These are phyloP conservation scores for Palythoa caribaeorum DNA, from an alignment of 92 coral and sea anemone genomes.

Conservation along the genomic window DNA sequence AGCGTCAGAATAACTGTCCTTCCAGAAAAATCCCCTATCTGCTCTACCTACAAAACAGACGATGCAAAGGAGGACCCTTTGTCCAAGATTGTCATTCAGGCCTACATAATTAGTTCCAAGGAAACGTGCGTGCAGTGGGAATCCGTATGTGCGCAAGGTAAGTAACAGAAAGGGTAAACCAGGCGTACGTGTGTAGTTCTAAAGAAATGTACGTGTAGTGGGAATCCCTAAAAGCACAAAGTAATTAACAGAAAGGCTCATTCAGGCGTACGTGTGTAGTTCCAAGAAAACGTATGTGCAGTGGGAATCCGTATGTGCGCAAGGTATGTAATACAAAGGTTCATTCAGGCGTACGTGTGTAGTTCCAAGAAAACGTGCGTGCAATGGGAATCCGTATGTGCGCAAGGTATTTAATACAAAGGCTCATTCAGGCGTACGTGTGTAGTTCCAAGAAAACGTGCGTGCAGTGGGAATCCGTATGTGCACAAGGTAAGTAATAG, in stretches of 20 bases:
- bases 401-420: too few species aligned
- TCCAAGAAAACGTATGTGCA: too few species aligned
- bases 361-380: too few species aligned
- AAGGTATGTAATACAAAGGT: too few species aligned
- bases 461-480: too few species aligned
- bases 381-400: too few species aligned
- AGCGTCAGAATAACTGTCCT: not conserved
- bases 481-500: too few species aligned
- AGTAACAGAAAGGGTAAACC: not conserved
- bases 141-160: slow-evolving; percentile 12
- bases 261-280: not conserved
- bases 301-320: too few species aligned
- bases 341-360: not conserved
- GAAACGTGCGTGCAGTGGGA: slow-evolving; percentile 15
- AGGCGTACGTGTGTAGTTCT: not conserved
- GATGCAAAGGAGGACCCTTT: not conserved
- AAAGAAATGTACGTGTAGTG: too few species aligned
- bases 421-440: not conserved
- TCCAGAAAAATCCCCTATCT: not conserved
- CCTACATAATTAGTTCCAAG: not conserved
- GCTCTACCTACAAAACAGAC: not conserved
- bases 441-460: too few species aligned
- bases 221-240: too few species aligned
- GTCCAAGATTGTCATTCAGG: not conserved
- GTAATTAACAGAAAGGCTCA: too few species aligned